Evolutionary conservation across 1,140 invertebrate species (phyloP).

Genomic region (Ridgeia piscesae): DNA sequence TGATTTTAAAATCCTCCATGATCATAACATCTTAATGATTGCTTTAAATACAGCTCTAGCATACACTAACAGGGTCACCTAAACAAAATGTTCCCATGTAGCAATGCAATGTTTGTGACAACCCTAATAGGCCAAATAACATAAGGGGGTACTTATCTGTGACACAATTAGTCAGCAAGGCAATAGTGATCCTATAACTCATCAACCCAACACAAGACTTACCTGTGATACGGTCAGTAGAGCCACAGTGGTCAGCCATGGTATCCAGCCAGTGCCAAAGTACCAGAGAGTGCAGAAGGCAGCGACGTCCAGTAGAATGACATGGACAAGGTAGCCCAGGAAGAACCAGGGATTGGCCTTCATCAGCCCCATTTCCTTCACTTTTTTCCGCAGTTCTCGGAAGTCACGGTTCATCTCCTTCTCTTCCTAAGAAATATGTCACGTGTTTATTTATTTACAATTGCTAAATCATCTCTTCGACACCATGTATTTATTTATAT

Average conservation of each 20-base stretch:
- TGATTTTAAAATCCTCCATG: too few relatives aligned
- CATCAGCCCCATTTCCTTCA: constrained; percentile 46
- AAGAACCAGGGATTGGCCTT: constrained; percentile 49
- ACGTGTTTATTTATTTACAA: too few relatives aligned
- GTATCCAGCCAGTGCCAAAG: constrained; percentile 36
- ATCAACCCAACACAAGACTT: background rate
- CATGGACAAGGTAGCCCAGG: constrained; percentile 41
- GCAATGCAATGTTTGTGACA: background rate
- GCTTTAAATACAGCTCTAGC: too few relatives aligned
- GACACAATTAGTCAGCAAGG: too few relatives aligned
- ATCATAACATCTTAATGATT: too few relatives aligned
- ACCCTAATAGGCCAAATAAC: background rate
- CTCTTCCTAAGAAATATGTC: too few relatives aligned
- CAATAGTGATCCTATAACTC: too few relatives aligned
- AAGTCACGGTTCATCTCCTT: constrained; percentile 39
- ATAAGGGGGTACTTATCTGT: too few relatives aligned
- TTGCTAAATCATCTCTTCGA: too few relatives aligned
- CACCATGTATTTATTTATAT: too few relatives aligned
- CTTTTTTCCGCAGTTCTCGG: constrained; percentile 41
- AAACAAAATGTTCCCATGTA: background rate
- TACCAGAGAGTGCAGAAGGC: constrained; percentile 42
- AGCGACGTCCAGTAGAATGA: constrained; percentile 45
- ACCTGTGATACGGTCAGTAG: constrained; percentile 49
- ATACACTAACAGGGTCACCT: too few relatives aligned
- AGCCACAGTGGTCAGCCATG: constrained; percentile 33